Base-by-base conservation (phyloP, 2,888 invertebrate genomes). In the Athripsodes cinereus region DNA sequence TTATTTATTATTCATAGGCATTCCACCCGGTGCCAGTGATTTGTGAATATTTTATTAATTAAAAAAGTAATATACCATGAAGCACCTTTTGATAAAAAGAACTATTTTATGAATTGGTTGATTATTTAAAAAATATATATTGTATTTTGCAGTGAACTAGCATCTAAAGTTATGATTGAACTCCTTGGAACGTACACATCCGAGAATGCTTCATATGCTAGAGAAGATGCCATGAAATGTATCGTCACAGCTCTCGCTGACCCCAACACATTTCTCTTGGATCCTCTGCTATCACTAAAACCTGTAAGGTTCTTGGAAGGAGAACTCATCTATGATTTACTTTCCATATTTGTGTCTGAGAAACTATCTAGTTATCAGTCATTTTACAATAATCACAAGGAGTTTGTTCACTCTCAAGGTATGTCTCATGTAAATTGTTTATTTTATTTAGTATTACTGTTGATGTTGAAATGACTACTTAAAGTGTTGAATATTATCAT, bases 141-240 rank as follows among this genome's bases (percentile, higher is more conserved):
- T 40, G 8, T 5, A 8, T 1, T 48, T 71, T 75, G 18, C 71
- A 91, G 94, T 73, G 95, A 96, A 70, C 81, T 91, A 67, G 95
- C 96, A 21, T 90, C 95, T 18, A 93, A 94, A 73, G 95, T 96
- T 2, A 98, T 99, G 98, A 89, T 97, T 62, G 96, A 96, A 73
- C 78, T 99, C 1, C 77, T 99, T 57, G 93, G 94, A 21, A 97
- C 98, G 0, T 99, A 98, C 74, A 96, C 96, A 21, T 90, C 95
- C 61, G 96, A 96, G 69, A 97, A 97, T 76, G 98, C 98, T 0
- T 93, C 93, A 1, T 91, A 94, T 64, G 98, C 98, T 0, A 83
- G 96, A 64, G 96, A 96, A 71, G 98, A 99, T 78, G 98, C 99
- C 1, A 92, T 93, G 69, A 87, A 91, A 68, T 98, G 98, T 72